A percentile compares a stretch with the other conserved stretches of the same genome.
These are phyloP conservation scores for Luperina testacea DNA, from an alignment of 2,888 invertebrate species.

Conservation along the genomic window DNA sequence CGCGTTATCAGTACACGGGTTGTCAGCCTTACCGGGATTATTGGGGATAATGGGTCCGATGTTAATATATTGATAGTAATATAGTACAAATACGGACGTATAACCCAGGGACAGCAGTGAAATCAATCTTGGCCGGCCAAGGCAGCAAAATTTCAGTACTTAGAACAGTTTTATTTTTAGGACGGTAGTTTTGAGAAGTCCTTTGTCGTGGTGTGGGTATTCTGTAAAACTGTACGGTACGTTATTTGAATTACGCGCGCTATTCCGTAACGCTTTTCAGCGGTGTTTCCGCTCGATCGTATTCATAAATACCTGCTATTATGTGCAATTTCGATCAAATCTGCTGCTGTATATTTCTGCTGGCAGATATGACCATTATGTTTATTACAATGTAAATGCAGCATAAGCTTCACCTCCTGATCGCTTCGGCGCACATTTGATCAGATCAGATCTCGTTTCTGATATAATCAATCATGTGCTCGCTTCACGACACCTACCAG, in stretches of 20 bases:
- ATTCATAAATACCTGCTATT: slow-evolving; percentile 17
- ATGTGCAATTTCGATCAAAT: slow-evolving; percentile 4
- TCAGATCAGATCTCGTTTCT: slow-evolving; percentile 47
- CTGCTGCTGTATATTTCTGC: slow-evolving; percentile 4
- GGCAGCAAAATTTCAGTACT: slow-evolving; percentile 20
- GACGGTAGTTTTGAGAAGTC: slow-evolving; percentile 48
- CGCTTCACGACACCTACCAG: slow-evolving; percentile 44
- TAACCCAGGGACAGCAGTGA: slow-evolving; percentile 46
- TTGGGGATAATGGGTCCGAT: slow-evolving; percentile 78
- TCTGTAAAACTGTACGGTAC: slow-evolving; percentile 54
- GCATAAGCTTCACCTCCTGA: slow-evolving; percentile 42
- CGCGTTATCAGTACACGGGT: slow-evolving; percentile 70
- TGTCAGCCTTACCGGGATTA: slow-evolving; percentile 78
- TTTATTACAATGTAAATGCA: slow-evolving; percentile 24
- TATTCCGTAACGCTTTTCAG: slow-evolving; percentile 44
- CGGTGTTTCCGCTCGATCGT: slow-evolving; percentile 45
- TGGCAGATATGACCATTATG: slow-evolving; percentile 14
- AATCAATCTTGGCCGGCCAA: slow-evolving; percentile 49
- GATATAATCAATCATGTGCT: slow-evolving; percentile 58
- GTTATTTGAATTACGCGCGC: slow-evolving; percentile 42
- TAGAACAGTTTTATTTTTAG: slow-evolving; percentile 40
- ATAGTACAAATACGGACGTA: slow-evolving; percentile 66
- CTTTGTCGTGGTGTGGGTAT: slow-evolving; percentile 50
- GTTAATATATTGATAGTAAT: slow-evolving; percentile 72
- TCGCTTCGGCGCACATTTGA: slow-evolving; percentile 39